Conservation (phyloP, 2,888 invertebrate genomes). For the Tiliacea aurago region DNA sequence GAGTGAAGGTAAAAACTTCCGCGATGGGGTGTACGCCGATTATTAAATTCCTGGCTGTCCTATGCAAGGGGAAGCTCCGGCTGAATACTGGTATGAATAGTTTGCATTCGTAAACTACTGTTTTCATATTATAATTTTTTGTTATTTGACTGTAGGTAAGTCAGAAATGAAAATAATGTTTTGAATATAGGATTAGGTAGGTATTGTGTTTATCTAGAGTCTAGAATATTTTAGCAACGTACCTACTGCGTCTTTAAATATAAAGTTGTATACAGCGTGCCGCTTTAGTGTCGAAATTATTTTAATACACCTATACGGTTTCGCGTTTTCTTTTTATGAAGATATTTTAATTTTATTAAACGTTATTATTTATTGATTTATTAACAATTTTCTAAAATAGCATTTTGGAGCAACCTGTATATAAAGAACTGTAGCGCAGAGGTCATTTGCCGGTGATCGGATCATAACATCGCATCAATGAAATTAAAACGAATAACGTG, state of each 20-base stretch:
- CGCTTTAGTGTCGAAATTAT: no score
- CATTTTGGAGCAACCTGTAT: no score
- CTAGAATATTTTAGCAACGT: not conserved
- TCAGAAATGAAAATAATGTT: not conserved
- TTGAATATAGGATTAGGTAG: not conserved
- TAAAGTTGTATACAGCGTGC: not conserved
- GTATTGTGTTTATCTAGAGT: not conserved
- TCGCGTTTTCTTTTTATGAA: no score
- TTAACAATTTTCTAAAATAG: no score
- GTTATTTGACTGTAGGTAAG: not conserved
- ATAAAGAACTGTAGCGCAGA: no score
- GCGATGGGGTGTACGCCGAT: slow-evolving; percentile 33
- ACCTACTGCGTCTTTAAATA: not conserved
- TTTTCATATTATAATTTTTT: slow-evolving; percentile 3
- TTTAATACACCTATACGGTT: no score
- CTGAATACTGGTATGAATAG: slow-evolving; percentile 33
- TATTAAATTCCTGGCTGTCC: slow-evolving; percentile 55
- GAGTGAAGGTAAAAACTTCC: slow-evolving; percentile 45
- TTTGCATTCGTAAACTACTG: slow-evolving; percentile 32
- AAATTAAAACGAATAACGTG: no score
- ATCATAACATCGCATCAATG: no score
- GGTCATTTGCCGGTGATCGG: no score
- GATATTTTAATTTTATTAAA: no score
- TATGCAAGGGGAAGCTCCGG: slow-evolving; percentile 11
- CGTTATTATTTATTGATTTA: no score